Conservation (phyloP, 92 coral and sea anemone species). For the Epizoanthus illoricatus region DNA sequence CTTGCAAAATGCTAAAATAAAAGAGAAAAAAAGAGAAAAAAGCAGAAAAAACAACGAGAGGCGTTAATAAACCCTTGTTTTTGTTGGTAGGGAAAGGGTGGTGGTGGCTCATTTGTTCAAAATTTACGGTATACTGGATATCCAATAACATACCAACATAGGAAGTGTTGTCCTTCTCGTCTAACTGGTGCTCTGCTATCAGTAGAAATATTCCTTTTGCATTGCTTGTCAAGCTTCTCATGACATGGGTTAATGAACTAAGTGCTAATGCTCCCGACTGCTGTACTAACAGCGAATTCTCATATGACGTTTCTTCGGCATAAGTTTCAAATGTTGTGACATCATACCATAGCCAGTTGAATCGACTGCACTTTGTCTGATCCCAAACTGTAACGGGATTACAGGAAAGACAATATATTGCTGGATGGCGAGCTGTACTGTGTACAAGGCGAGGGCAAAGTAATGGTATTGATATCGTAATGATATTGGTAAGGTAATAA, state of each 20-base stretch:
- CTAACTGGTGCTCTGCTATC: conserved; percentile 81
- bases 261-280: conserved; percentile 93
- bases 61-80: too few species aligned
- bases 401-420: not conserved
- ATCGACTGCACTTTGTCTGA: conserved; percentile 88
- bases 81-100: not conserved
- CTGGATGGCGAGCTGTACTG: too few species aligned
- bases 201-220: conserved; percentile 85
- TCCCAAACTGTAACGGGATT: conserved; percentile 79
- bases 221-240: conserved; percentile 90
- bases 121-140: not conserved
- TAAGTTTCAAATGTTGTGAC: conserved; percentile 96
- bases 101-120: not conserved
- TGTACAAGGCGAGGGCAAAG: too few species aligned
- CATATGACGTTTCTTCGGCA: conserved; percentile 93
- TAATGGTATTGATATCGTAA: not conserved
- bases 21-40: too few species aligned
- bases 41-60: too few species aligned
- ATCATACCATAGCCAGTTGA: conserved; percentile 97
- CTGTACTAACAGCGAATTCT: conserved; percentile 91
- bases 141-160: conserved; percentile 68
- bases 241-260: conserved; percentile 90
- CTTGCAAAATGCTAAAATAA: too few species aligned
- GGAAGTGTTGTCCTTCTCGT: conserved; percentile 76
- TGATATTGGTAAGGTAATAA: too few species aligned